These are phyloP conservation scores for Pediacus dermestoides DNA, from an alignment of 2,888 invertebrate species.

Conservation along the genomic window DNA sequence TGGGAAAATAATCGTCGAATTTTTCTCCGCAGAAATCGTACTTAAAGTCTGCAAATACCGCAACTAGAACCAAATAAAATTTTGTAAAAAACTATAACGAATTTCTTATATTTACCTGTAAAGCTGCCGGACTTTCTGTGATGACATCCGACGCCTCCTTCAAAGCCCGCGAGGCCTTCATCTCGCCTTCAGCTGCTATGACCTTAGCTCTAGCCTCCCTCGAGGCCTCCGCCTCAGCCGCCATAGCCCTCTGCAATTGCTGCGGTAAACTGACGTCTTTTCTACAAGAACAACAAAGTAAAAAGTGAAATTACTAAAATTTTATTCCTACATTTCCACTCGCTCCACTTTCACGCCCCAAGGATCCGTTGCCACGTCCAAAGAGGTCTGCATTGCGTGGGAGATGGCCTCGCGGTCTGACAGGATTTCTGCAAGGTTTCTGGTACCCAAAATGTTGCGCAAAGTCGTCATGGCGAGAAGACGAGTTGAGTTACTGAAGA, in stretches of 20 bases:
- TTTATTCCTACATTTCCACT: slow-evolving; percentile 79
- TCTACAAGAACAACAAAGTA: slow-evolving; percentile 46
- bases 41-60: slow-evolving; percentile 88
- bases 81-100: slow-evolving; percentile 3
- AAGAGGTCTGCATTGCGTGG: slow-evolving; percentile 79
- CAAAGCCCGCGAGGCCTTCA: slow-evolving; percentile 78
- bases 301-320: not conserved
- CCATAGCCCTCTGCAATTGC: slow-evolving; percentile 77
- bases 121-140: slow-evolving; percentile 74
- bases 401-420: slow-evolving; percentile 90
- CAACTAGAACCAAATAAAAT: slow-evolving; percentile 54
- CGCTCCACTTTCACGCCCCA: slow-evolving; percentile 94
- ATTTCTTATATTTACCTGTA: slow-evolving; percentile 54
- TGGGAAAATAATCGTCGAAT: slow-evolving; percentile 92
- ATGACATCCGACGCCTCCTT: slow-evolving; percentile 87
- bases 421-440: slow-evolving; percentile 86
- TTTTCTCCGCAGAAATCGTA: slow-evolving; percentile 90
- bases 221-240: slow-evolving; percentile 77
- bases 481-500: slow-evolving; percentile 71
- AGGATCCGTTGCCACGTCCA: slow-evolving; percentile 85
- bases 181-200: slow-evolving; percentile 82
- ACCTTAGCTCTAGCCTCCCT: slow-evolving; percentile 77
- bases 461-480: slow-evolving; percentile 80
- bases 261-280: slow-evolving; percentile 77
- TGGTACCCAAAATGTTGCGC: slow-evolving; percentile 87